Evolutionary conservation across 2,888 invertebrate genomes (phyloP), one percentile per base, ranked within the genome.

Genomic region (Chironomus riparius): DNA sequence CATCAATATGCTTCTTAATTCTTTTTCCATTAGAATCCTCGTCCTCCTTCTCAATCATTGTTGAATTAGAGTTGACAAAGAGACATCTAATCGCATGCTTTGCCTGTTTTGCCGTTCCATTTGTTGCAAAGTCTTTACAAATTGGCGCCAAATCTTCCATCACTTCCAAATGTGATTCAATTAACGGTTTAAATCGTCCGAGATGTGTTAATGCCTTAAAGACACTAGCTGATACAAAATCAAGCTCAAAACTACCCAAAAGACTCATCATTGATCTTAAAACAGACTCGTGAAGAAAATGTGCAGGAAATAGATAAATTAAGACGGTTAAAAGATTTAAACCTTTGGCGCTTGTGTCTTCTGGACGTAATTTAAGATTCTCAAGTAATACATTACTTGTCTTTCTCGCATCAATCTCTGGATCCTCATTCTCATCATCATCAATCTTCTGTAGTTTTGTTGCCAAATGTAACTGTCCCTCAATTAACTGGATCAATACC

Each of bases 11-110:
- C 77, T 21, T 78, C 72, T 62, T 78, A 77, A 50, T 78, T 68
- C 48, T 47, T 77, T 70, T 77, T 76, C n/a, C 77, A 47, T 73
- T 24, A 13, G 72, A 62, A 2, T 68, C 68, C 3, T 68, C 68
- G 28, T 28, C 72, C n/a, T 68, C 50, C 15, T 65, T 38, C 4
- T 65, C 73, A 15, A 47, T 47, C 83, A 73, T 85, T 10, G 47
- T 5, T 68, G 87, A 87, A 85, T 78, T 78, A 73, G 93, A 91
- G 83, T 95, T 95, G 69, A 93, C 91, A 83, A 89, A 93, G 75
- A 98, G 89, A 84, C 97, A 98, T 79, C 95, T 87, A 77, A 98
- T 92, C 3, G 98, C 97, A 81, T 97, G 96, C 85, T 98, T 98
- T 5, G 97, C 96, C 84, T 98, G 97, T 83, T 97, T 97, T 0